phyloP scores from a whole-genome alignment of 2,888 invertebrate species.

The Hypomecis atomaria region DNA sequence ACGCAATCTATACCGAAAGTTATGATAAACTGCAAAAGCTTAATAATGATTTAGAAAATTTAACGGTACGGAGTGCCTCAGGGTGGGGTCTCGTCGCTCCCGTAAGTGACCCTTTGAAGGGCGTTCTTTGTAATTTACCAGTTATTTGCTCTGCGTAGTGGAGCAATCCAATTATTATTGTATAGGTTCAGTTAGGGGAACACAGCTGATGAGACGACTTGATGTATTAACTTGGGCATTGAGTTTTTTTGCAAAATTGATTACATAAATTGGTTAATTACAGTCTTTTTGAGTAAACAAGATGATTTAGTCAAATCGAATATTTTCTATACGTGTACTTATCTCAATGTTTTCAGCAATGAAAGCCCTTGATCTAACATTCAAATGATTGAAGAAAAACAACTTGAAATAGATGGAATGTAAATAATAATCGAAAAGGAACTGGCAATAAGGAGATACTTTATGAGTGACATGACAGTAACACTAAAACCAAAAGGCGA shows the following conservation, averaged over 20 bases:
- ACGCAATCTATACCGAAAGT: conserved; percentile 48
- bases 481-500: conserved; percentile 23
- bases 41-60: conserved; percentile 23
- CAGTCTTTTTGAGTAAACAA: background rate
- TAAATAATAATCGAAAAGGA: background rate
- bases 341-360: background rate
- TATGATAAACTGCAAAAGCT: conserved; percentile 16
- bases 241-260: conserved; percentile 9
- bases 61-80: conserved; percentile 53
- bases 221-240: conserved; percentile 11
- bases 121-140: conserved; percentile 59
- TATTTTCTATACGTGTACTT: background rate
- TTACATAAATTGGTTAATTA: conserved; percentile 19
- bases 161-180: conserved; percentile 67
- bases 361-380: background rate
- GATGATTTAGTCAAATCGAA: background rate
- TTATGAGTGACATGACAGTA: conserved; percentile 22
- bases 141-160: conserved; percentile 62
- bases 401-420: background rate
- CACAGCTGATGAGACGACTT: conserved; percentile 43
- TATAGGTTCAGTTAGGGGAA: conserved; percentile 53
- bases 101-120: conserved; percentile 72
- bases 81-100: conserved; percentile 60
- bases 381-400: background rate
- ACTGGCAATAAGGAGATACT: conserved; percentile 14